These are phyloP conservation scores for Drosophila merina DNA, from an alignment of 2,888 invertebrate genomes.

Conservation along the genomic window DNA sequence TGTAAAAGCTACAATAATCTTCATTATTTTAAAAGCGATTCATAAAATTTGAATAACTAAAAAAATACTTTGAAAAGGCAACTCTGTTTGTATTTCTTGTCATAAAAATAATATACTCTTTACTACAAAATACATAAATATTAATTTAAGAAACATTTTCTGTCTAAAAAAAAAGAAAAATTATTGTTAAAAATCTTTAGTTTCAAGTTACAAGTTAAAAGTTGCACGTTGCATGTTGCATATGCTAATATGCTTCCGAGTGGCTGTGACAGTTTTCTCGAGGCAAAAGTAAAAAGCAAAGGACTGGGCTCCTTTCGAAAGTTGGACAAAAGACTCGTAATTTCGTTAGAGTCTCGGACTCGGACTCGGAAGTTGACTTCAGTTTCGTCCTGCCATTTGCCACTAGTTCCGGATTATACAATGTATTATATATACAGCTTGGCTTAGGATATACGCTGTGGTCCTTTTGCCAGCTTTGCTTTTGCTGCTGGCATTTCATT, in stretches of 20 bases:
- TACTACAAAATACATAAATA: too few species aligned
- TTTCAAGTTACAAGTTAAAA: neutral
- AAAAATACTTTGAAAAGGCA: neutral
- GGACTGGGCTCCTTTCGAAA: neutral
- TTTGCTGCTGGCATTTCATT: constrained; percentile 70
- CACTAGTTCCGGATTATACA: constrained; percentile 6
- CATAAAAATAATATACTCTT: neutral
- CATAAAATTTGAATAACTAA: neutral
- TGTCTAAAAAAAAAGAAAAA: too few species aligned
- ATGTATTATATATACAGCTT: constrained; percentile 6
- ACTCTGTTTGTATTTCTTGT: neutral
- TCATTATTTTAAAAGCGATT: neutral
- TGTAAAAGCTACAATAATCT: neutral
- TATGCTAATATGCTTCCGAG: constrained; percentile 1
- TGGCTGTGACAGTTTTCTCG: neutral
- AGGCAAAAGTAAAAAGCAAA: neutral
- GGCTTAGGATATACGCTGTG: constrained; percentile 3
- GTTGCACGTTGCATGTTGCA: neutral
- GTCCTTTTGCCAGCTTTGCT: constrained; percentile 25
- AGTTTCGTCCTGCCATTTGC: constrained; percentile 8
- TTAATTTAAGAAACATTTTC: too few species aligned
- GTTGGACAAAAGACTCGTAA: constrained; percentile 7
- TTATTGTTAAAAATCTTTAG: neutral
- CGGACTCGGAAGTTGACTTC: constrained; percentile 4
- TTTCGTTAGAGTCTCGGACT: constrained; percentile 17